Evolutionary conservation across 1,140 invertebrate genomes (phyloP).

Genomic region (Pararge aegeria): DNA sequence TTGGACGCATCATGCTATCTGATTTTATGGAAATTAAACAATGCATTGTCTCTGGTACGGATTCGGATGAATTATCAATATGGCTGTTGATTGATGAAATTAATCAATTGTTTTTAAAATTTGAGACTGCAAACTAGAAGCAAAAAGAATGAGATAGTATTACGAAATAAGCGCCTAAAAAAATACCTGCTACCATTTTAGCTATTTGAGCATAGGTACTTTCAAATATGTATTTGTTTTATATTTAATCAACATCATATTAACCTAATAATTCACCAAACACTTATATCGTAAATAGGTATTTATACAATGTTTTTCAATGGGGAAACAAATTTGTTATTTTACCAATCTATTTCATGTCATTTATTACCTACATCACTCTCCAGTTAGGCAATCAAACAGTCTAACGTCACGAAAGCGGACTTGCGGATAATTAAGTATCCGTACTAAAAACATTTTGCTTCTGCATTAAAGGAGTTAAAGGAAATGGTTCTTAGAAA

Average conservation of each 20-base stretch:
- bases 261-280: too few species aligned
- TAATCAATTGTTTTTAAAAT: too few species aligned
- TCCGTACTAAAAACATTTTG: background rate
- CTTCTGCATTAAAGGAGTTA: background rate
- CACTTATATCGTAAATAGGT: too few species aligned
- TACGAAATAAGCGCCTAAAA: too few species aligned
- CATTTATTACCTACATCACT: background rate
- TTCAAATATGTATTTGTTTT: too few species aligned
- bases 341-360: background rate
- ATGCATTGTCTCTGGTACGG: background rate
- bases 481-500: background rate
- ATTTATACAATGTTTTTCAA: background rate
- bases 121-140: too few species aligned
- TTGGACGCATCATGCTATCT: background rate
- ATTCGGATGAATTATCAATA: background rate
- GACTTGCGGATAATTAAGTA: constrained; percentile 3
- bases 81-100: too few species aligned
- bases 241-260: too few species aligned
- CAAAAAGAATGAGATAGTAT: too few species aligned
- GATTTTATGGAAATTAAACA: background rate
- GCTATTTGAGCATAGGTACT: too few species aligned
- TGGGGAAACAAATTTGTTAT: background rate
- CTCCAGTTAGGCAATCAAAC: constrained; percentile 2
- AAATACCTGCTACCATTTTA: too few species aligned
- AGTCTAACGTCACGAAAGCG: background rate